Conservation (phyloP, 1,140 invertebrate species). For the Lineus longissimus region DNA sequence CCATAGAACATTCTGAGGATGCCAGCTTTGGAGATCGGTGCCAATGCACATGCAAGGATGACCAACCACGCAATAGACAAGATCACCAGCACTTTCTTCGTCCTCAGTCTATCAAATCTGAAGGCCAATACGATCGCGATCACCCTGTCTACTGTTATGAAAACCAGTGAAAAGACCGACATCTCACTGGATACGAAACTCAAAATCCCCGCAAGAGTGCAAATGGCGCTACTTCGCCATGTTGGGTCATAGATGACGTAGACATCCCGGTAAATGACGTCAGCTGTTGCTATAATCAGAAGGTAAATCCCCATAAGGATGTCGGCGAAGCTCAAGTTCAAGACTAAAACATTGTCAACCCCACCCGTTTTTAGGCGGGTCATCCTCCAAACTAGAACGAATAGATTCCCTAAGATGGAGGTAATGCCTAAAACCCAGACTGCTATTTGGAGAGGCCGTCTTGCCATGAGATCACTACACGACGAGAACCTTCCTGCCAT, state of each 20-base stretch:
- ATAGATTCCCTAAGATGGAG: conserved; percentile 26
- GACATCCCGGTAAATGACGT: neutral
- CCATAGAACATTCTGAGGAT: neutral
- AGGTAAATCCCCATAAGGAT: neutral
- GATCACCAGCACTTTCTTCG: neutral
- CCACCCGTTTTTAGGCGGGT: conserved; percentile 9
- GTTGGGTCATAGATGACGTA: neutral
- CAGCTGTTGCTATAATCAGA: neutral
- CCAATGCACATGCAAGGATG: neutral
- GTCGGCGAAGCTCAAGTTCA: neutral
- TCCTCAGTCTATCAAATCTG: neutral
- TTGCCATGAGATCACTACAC: conserved; percentile 22
- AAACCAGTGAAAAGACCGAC: neutral
- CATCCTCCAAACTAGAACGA: conserved; percentile 23
- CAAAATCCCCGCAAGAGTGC: neutral
- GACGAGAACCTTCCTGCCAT: conserved; percentile 23
- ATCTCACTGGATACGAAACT: conserved; percentile 6
- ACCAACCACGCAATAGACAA: neutral
- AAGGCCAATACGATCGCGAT: neutral
- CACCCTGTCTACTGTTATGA: neutral
- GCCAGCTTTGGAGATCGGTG: neutral
- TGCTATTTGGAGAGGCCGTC: conserved; percentile 13
- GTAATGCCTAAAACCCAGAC: conserved; percentile 23
- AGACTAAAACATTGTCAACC: neutral
- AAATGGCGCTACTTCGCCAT: neutral